A percentile compares a stretch with the other conserved stretches of the same genome.
Conservation (phyloP, 2,113 vertebrate genomes). For the Sinocyclocheilus anophthalmus region DNA sequence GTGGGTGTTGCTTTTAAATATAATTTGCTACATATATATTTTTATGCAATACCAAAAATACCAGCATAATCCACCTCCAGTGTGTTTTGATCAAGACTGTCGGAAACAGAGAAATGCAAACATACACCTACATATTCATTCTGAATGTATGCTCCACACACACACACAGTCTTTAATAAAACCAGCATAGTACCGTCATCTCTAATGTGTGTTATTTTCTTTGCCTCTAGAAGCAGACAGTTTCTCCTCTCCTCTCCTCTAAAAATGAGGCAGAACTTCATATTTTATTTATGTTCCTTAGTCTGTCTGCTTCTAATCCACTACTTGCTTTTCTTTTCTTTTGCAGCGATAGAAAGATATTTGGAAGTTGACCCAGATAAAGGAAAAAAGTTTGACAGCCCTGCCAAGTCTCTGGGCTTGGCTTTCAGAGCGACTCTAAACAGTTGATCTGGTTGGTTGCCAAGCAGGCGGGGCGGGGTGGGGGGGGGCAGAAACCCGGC, state of each 20-base stretch:
- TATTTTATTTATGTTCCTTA: slow-evolving; percentile 65
- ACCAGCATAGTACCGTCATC: not conserved
- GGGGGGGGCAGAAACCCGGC: slow-evolving; percentile 53
- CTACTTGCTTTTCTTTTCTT: slow-evolving; percentile 49
- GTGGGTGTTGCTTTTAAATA: too few relatives aligned
- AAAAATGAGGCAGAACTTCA: slow-evolving; percentile 53
- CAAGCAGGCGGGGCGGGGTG: slow-evolving; percentile 6
- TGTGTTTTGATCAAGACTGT: not conserved
- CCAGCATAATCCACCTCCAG: too few relatives aligned
- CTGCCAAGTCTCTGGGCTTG: slow-evolving; percentile 78
- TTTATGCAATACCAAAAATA: too few relatives aligned
- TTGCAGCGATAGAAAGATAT: slow-evolving; percentile 47
- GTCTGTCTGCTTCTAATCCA: slow-evolving; percentile 57
- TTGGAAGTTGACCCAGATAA: slow-evolving; percentile 64
- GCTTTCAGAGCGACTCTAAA: slow-evolving; percentile 77
- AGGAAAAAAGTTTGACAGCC: slow-evolving; percentile 52
- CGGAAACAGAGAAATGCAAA: too few relatives aligned
- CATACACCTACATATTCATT: too few relatives aligned
- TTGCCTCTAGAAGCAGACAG: not conserved
- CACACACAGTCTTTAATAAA: not conserved
- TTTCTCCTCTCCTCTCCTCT: not conserved
- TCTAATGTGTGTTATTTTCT: not conserved
- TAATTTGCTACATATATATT: too few relatives aligned
- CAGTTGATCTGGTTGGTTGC: slow-evolving; percentile 81
- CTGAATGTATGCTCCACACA: not conserved